These are phyloP conservation scores for Mystacides longicornis DNA, from an alignment of 2,888 invertebrate species.

Conservation along the genomic window DNA sequence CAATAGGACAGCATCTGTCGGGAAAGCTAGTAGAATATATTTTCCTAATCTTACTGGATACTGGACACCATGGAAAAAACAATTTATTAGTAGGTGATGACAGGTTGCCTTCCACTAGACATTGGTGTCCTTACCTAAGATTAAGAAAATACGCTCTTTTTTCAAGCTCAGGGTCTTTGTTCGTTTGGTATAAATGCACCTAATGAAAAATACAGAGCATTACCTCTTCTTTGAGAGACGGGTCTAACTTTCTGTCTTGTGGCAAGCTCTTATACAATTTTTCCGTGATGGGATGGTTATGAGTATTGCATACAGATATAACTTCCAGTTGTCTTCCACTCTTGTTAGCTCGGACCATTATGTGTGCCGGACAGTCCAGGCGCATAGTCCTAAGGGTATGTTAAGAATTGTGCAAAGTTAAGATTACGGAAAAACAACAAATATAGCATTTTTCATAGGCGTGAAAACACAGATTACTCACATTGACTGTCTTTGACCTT, in stretches of 20 bases:
- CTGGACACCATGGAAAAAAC: too few relatives aligned
- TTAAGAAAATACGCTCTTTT: too few relatives aligned
- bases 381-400: constrained; percentile 32
- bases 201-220: neutral
- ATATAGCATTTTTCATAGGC: neutral
- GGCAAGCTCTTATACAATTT: constrained; percentile 36
- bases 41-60: too few relatives aligned
- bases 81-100: too few relatives aligned
- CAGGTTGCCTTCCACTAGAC: too few relatives aligned
- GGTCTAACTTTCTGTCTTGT: constrained; percentile 34
- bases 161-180: too few relatives aligned
- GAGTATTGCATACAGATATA: constrained; percentile 39
- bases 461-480: constrained; percentile 23
- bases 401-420: neutral
- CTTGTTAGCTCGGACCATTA: constrained; percentile 39
- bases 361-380: constrained; percentile 39
- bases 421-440: neutral
- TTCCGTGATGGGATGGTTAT: constrained; percentile 40
- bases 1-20: too few relatives aligned
- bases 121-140: too few relatives aligned
- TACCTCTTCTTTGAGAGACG: constrained; percentile 18
- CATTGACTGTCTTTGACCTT: constrained; percentile 36
- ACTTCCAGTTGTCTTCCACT: constrained; percentile 39
- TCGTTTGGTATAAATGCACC: too few relatives aligned
- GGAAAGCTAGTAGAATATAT: too few relatives aligned